phyloP scores from a whole-genome alignment of 2,797 vertebrate species.

The Notolabrus celidotus region DNA sequence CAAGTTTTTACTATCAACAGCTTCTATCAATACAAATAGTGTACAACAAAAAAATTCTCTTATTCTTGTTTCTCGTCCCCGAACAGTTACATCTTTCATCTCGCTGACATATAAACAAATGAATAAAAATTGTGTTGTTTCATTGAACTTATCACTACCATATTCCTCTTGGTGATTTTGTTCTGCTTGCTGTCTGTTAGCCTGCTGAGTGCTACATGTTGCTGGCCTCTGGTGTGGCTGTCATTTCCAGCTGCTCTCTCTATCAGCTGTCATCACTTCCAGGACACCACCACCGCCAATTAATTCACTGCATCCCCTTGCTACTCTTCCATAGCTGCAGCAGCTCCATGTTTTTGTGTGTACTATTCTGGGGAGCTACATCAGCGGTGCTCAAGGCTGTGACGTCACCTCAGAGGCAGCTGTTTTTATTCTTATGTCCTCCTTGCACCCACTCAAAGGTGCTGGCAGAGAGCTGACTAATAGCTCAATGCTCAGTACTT shows the following conservation, averaged over 20 bases:
- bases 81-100: too few relatives aligned
- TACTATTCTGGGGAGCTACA: slow-evolving; percentile 74
- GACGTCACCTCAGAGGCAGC: slow-evolving; percentile 70
- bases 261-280: slow-evolving; percentile 80
- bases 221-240: slow-evolving; percentile 51
- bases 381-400: slow-evolving; percentile 73
- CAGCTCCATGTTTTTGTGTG: slow-evolving; percentile 52
- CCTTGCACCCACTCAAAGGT: slow-evolving; percentile 49
- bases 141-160: too few relatives aligned
- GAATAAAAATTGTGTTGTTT: too few relatives aligned
- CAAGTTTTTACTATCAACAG: too few relatives aligned
- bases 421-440: slow-evolving; percentile 77
- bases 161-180: slow-evolving; percentile 27
- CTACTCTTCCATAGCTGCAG: slow-evolving; percentile 50
- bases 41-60: neutral
- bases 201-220: slow-evolving; percentile 44
- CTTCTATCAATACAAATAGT: neutral
- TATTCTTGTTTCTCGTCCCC: too few relatives aligned
- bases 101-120: too few relatives aligned
- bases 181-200: slow-evolving; percentile 40
- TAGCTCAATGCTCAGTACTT: slow-evolving; percentile 51
- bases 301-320: slow-evolving; percentile 63
- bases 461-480: slow-evolving; percentile 72
- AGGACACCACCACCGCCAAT: slow-evolving; percentile 70
- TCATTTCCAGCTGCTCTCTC: slow-evolving; percentile 76